Conservation (phyloP, 1,140 invertebrate species). For the Babylonia areolata region DNA sequence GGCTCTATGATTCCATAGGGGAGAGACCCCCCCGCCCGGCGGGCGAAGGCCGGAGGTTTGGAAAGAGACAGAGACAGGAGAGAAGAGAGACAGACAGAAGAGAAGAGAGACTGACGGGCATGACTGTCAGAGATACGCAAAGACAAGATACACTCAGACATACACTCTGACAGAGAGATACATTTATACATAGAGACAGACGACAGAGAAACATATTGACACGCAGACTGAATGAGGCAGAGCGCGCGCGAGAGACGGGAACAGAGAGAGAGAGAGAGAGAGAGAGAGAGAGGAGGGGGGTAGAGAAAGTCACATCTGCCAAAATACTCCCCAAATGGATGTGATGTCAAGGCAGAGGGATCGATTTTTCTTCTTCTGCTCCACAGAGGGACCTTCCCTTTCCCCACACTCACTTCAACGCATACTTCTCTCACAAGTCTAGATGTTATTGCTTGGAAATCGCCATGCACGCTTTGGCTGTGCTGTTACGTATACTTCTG, state of each 20-base stretch:
- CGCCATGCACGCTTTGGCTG: background rate
- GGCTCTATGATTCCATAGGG: slow-evolving; percentile 1
- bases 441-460: background rate
- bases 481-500: background rate
- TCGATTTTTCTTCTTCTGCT: background rate
- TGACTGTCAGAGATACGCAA: background rate
- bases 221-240: background rate
- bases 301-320: background rate
- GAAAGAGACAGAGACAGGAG: too few relatives aligned
- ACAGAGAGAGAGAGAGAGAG: background rate
- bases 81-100: background rate
- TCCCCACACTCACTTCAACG: background rate
- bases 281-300: background rate
- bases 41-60: too few relatives aligned
- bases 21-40: background rate
- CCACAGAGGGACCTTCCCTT: too few relatives aligned
- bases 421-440: background rate
- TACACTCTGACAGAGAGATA: background rate
- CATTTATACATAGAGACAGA: background rate
- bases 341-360: background rate
- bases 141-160: background rate
- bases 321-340: slow-evolving; percentile 13
- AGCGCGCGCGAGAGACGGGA: background rate
- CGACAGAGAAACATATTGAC: background rate
- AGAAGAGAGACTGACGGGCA: background rate